Percentiles rank a stretch among this genome's conserved stretches.
phyloP scores from a whole-genome alignment of 1,140 invertebrate genomes.

The Drosophila santomea region DNA sequence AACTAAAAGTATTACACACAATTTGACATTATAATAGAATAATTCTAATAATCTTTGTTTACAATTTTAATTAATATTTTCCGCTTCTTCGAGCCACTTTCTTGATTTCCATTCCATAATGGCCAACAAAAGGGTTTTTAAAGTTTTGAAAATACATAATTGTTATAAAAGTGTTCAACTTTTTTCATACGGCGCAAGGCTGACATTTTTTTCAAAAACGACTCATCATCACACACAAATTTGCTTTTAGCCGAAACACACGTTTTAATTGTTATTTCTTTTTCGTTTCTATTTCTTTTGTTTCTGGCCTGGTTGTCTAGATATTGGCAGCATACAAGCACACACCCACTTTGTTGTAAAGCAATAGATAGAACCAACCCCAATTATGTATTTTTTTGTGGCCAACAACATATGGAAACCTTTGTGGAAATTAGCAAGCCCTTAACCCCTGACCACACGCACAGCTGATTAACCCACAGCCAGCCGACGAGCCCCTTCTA shows the following conservation, averaged over 20 bases:
- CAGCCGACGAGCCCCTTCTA: constrained; percentile 29
- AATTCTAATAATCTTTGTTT: too few species aligned
- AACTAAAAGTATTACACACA: too few species aligned
- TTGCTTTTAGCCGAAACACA: constrained; percentile 40
- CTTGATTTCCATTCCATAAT: too few species aligned
- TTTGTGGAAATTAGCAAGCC: constrained; percentile 20
- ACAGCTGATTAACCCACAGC: constrained; percentile 44
- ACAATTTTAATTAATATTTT: too few species aligned
- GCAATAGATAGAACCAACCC: constrained; percentile 21
- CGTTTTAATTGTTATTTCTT: constrained; percentile 12
- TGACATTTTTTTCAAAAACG: constrained; percentile 1
- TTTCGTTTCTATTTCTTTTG: constrained; percentile 35
- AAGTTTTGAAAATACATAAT: not conserved
- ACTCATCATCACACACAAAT: constrained; percentile 8
- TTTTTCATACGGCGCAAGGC: not conserved
- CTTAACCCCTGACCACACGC: constrained; percentile 34
- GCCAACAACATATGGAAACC: not conserved
- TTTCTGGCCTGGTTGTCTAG: constrained; percentile 28
- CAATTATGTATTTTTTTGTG: constrained; percentile 3
- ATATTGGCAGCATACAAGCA: constrained; percentile 28
- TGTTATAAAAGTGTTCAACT: not conserved
- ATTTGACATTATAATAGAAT: too few species aligned
- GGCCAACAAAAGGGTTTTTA: not conserved
- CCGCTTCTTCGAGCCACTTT: too few species aligned
- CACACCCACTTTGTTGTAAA: constrained; percentile 29